Base-by-base conservation (phyloP, 2,797 vertebrate species). In the Leuciscus waleckii region DNA sequence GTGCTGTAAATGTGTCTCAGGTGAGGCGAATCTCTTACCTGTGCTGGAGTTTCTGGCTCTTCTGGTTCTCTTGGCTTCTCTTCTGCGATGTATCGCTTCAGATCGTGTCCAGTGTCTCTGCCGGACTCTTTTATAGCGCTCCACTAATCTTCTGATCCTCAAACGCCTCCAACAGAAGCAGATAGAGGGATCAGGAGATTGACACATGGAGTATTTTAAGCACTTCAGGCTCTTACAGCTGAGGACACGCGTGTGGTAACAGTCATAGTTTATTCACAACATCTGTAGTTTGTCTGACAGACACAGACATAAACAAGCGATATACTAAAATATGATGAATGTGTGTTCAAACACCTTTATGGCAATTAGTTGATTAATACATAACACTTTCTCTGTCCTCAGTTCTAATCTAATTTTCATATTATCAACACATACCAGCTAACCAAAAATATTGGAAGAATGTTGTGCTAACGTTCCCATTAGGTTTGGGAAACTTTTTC, bases 51-150 rank as follows among this genome's bases (percentile, higher is more conserved):
- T 16, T 61, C 69, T 23, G 69, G 9, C 63, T 74, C 67, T 82
- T 58, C 35, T 35, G 35, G 43, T 70, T 81, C 73, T 81, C 79
- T 26, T 3, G 46, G 35, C 5, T 69, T 41, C 79, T 75, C 41
- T 32, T 73, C 71, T 85, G 67, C 71, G 54, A 43, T 83, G 61
- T 82, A 69, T 78, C 58, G n/a, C 61, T 54, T 54, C 51, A 79
- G 41, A 70, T 23, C 16, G 29, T 78, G 63, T n/a, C 32, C 65
- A n/a, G 43, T 84, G 21, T 23, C 39, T 78, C 81, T 26, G 49
- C 58, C 19, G 37, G 19, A 16, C n/a, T 37, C 78, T 90, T 90
- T 91, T 90, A 91, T 92, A 88, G 89, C 75, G 51, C 16, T 70
- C 51, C 2, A 7, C 41, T 69, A 87, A 85, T 82, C 56, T 76